These are phyloP conservation scores for Ciconia maguari DNA, from an alignment of 2,113 vertebrate species.

Conservation along the genomic window DNA sequence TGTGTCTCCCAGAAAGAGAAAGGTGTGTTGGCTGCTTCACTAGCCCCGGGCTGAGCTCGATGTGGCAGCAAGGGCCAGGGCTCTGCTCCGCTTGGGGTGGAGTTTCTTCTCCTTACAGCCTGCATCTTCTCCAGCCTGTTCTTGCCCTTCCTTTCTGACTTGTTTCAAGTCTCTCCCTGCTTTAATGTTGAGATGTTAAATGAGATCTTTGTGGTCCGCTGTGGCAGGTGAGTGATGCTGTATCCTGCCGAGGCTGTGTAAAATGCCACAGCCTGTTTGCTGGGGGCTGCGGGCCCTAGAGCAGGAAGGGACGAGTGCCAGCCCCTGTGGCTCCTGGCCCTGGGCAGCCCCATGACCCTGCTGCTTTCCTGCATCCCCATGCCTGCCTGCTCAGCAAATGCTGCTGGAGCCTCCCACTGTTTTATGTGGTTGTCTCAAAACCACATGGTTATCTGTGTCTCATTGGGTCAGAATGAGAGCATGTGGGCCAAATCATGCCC, in stretches of 20 bases:
- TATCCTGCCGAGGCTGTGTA: not conserved
- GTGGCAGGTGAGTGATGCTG: not conserved
- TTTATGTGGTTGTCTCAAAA: not conserved
- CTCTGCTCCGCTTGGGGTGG: not conserved
- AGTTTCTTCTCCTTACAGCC: not conserved
- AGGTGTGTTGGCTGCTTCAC: not conserved
- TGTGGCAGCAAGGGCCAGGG: not conserved
- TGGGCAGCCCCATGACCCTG: not conserved
- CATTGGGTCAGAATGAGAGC: not conserved
- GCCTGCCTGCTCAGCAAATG: not conserved
- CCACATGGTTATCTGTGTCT: not conserved
- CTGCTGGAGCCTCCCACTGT: not conserved
- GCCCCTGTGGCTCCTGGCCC: not conserved
- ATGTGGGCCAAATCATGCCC: fast-evolving
- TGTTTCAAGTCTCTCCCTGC: not conserved
- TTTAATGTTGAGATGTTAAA: not conserved
- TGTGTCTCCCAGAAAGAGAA: not conserved
- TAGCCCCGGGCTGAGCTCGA: fast-evolving
- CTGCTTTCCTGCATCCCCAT: fast-evolving
- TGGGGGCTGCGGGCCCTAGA: not conserved
- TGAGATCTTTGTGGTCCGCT: not conserved
- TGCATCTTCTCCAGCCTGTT: not conserved
- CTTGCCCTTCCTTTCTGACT: not conserved
- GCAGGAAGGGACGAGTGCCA: not conserved
- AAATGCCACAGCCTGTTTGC: not conserved